Evolutionary conservation across 2,888 invertebrate genomes (phyloP).

Genomic region (Ectobius pallidus): DNA sequence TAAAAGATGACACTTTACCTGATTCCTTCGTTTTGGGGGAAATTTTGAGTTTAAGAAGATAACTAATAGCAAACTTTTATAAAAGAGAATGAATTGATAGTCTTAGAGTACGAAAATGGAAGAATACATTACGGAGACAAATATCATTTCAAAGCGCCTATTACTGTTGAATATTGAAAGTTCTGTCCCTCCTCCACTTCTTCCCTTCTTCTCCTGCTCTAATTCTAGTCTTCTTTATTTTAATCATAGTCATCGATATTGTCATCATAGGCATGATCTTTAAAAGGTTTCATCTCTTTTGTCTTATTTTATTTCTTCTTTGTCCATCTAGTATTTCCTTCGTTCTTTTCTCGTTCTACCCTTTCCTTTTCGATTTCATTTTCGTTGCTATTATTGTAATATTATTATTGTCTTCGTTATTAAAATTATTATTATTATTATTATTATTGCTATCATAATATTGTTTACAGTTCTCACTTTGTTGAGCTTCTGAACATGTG

Average conservation of each 20-base stretch:
- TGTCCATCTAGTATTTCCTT: neutral
- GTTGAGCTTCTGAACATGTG: neutral
- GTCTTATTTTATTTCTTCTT: neutral
- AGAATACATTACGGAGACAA: too few relatives aligned
- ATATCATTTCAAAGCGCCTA: too few relatives aligned
- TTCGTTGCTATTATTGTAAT: neutral
- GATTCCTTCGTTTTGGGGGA: too few relatives aligned
- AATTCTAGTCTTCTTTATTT: neutral
- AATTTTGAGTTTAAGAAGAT: too few relatives aligned
- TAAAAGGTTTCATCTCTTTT: neutral
- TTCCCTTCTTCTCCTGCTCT: neutral
- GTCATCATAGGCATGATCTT: too few relatives aligned
- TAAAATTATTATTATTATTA: slow-evolving; percentile 2
- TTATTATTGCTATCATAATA: neutral
- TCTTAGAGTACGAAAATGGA: too few relatives aligned
- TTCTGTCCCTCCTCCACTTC: neutral
- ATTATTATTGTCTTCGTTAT: slow-evolving; percentile 5
- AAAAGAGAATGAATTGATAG: too few relatives aligned
- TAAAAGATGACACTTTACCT: too few relatives aligned
- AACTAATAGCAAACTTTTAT: too few relatives aligned
- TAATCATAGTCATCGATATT: neutral
- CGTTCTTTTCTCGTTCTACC: neutral
- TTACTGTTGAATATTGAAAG: too few relatives aligned
- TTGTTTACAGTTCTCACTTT: neutral
- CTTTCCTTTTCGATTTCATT: neutral